Percentiles rank a stretch among this genome's conserved stretches.
Conservation (phyloP, 2,113 vertebrate genomes). For the Probosciger aterrimus region DNA sequence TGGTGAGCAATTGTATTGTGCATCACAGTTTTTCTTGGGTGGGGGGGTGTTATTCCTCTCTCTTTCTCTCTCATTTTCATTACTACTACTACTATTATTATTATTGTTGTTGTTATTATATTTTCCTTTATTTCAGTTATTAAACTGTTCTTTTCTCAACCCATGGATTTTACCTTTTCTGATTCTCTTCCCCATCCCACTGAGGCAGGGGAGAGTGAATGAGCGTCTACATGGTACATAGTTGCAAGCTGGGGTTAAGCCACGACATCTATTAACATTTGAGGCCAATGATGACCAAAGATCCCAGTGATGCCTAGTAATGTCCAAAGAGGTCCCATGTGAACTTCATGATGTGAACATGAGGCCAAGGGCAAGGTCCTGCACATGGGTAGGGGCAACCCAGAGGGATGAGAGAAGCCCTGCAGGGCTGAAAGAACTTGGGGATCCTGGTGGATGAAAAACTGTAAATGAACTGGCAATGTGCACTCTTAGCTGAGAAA, state of each 20-base stretch:
- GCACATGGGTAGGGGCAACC: neutral
- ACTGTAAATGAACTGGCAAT: neutral
- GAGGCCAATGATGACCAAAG: neutral
- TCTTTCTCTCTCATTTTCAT: neutral
- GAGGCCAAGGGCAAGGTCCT: neutral
- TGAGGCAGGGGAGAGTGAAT: neutral
- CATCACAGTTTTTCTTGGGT: neutral
- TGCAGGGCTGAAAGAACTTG: neutral
- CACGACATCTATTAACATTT: neutral
- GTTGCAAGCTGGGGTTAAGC: neutral
- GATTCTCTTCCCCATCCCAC: neutral
- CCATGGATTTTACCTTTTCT: neutral
- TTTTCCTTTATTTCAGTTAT: neutral
- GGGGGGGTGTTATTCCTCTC: neutral
- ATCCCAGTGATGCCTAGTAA: neutral
- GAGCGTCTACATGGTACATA: neutral
- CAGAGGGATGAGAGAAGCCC: neutral
- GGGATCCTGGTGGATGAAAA: neutral
- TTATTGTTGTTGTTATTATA: neutral
- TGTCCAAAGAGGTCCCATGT: neutral
- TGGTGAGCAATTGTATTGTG: neutral
- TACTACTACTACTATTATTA: neutral
- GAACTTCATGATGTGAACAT: neutral
- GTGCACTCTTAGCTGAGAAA: accelerated
- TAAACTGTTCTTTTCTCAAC: neutral